phyloP scores from a whole-genome alignment of 2,113 vertebrate genomes.

The Menidia beryllina region DNA sequence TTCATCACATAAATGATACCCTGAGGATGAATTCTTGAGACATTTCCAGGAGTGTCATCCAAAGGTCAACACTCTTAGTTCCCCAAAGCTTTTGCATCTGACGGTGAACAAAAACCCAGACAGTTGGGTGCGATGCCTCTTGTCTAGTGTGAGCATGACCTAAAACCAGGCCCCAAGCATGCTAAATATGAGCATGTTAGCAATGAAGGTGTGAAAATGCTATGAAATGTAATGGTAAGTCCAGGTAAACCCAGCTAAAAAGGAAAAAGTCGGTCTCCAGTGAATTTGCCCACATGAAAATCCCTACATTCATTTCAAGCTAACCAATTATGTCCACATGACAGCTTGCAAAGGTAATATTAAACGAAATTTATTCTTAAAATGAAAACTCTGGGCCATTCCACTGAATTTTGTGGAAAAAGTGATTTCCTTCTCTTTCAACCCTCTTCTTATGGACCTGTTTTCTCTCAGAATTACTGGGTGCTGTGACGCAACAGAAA shows the following conservation, averaged over 20 bases:
- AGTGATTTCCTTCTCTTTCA: constrained; percentile 47
- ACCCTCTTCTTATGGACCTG: constrained; percentile 40
- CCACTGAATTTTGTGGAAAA: constrained; percentile 8
- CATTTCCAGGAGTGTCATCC: not conserved
- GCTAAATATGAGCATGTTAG: no score
- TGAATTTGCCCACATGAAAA: not conserved
- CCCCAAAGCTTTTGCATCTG: not conserved
- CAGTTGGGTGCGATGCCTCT: not conserved
- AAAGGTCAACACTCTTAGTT: not conserved
- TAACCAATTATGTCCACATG: not conserved
- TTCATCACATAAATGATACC: not conserved
- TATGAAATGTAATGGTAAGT: no score
- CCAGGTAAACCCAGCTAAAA: no score
- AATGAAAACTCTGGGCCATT: constrained; percentile 34
- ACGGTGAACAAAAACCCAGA: not conserved
- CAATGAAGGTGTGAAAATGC: not conserved
- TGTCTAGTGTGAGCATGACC: no score
- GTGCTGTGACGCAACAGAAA: constrained; percentile 7
- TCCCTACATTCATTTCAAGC: constrained; percentile 3
- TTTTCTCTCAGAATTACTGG: constrained; percentile 6
- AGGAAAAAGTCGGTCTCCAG: not conserved
- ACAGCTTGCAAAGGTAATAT: constrained; percentile 7
- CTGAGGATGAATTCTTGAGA: constrained; percentile 1
- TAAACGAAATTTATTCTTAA: constrained; percentile 21
- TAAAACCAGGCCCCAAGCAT: no score